Percentiles rank a stretch among this genome's conserved stretches.
These are phyloP conservation scores for Carcharodon carcharias DNA, from an alignment of 2,797 vertebrate genomes.

Conservation along the genomic window DNA sequence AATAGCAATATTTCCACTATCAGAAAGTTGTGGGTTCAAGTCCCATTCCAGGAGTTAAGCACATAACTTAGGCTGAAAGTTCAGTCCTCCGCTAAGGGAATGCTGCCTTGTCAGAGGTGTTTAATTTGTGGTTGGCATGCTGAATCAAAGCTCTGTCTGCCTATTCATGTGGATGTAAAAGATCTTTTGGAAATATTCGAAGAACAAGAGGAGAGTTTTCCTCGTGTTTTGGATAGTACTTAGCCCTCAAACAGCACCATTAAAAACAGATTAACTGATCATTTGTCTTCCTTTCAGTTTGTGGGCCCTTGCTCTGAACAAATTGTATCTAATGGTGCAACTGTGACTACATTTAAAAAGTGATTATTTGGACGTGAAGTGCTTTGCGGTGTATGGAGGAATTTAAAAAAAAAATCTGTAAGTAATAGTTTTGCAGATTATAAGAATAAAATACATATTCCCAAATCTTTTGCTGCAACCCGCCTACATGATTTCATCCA, in stretches of 20 bases:
- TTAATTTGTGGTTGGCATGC: no score
- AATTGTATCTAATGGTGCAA: not conserved
- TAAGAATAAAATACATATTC: not conserved
- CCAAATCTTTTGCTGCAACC: not conserved
- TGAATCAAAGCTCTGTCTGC: no score
- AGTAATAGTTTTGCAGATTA: not conserved
- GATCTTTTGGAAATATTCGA: no score
- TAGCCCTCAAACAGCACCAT: not conserved
- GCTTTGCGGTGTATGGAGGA: not conserved
- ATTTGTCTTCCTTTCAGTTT: not conserved
- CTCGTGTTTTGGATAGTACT: not conserved
- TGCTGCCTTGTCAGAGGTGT: no score
- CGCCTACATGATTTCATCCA: not conserved
- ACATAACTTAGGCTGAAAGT: no score
- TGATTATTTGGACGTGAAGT: not conserved
- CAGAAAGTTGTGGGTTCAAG: no score
- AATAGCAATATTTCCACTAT: no score
- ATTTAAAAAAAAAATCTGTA: not conserved
- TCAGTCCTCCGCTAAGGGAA: no score
- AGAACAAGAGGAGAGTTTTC: not conserved
- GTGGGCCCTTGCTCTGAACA: not conserved
- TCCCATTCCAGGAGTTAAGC: no score
- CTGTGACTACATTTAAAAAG: not conserved
- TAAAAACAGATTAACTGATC: not conserved
- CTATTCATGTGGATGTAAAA: no score